Conservation (phyloP, 1,140 invertebrate genomes). For the Trachymyrmex septentrionalis region DNA sequence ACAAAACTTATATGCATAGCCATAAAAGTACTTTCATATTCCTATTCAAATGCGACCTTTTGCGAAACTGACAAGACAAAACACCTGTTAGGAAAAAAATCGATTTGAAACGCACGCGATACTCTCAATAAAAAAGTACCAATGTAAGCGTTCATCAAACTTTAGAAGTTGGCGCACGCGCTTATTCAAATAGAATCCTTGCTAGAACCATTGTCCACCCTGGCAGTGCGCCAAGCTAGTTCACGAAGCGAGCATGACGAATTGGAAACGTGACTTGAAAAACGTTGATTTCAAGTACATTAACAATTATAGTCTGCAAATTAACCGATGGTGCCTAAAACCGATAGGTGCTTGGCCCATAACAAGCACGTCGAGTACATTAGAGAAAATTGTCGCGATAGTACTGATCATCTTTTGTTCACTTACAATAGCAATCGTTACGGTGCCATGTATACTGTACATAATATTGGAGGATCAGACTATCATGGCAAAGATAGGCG, state of each 20-base stretch:
- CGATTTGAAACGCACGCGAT: background rate
- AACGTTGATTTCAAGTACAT: background rate
- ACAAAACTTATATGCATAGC: background rate
- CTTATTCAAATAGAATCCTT: background rate
- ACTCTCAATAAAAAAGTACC: background rate
- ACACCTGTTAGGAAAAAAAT: background rate
- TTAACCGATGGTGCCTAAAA: constrained; percentile 48
- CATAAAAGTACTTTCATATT: background rate
- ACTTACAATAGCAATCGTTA: constrained; percentile 17
- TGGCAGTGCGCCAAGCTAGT: background rate
- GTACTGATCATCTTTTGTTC: constrained; percentile 14
- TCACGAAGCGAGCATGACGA: background rate
- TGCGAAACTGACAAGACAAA: background rate
- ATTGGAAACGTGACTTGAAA: background rate
- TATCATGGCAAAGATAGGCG: constrained; percentile 67
- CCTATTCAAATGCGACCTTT: background rate
- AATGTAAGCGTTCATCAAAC: background rate
- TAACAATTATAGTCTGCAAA: constrained; percentile 33
- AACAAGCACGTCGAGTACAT: background rate
- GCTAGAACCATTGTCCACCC: background rate
- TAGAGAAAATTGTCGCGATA: background rate
- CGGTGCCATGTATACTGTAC: constrained; percentile 28
- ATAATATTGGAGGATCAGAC: constrained; percentile 66
- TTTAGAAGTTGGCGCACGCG: background rate
- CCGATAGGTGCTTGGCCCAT: constrained; percentile 68